Evolutionary conservation across 2,888 invertebrate species (phyloP).

Genomic region (Congeria kusceri): DNA sequence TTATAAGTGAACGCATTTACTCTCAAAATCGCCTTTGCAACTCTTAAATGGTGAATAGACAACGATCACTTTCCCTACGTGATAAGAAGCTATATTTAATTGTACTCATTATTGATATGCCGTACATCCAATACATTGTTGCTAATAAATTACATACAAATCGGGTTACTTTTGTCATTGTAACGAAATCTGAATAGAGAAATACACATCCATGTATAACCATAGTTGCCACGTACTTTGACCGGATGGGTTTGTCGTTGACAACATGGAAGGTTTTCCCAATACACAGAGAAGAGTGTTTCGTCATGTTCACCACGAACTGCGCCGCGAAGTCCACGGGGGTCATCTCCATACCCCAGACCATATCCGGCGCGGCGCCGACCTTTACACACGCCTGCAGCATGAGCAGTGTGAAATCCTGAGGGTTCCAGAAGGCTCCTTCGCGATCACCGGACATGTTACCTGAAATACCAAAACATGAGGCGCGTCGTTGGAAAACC

Average conservation of each 20-base stretch:
- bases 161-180: neutral
- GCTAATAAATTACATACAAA: no score
- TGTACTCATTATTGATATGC: neutral
- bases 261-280: conserved; percentile 85
- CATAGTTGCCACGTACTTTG: conserved; percentile 67
- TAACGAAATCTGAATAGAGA: no score
- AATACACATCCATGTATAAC: no score
- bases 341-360: conserved; percentile 85
- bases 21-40: no score
- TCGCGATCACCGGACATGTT: conserved; percentile 83
- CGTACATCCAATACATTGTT: neutral
- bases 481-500: no score
- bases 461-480: conserved; percentile 65
- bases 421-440: conserved; percentile 84
- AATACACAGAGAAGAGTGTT: conserved; percentile 78
- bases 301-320: conserved; percentile 81
- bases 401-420: conserved; percentile 85
- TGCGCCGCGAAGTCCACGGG: conserved; percentile 85
- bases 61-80: no score
- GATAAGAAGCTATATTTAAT: no score
- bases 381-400: conserved; percentile 80
- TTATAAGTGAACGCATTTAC: no score
- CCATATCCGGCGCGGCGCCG: conserved; percentile 82
- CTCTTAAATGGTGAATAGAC: no score
- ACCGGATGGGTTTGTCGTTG: conserved; percentile 80